Conservation (phyloP, 2,113 vertebrate species). For the Boleophthalmus pectinirostris region DNA sequence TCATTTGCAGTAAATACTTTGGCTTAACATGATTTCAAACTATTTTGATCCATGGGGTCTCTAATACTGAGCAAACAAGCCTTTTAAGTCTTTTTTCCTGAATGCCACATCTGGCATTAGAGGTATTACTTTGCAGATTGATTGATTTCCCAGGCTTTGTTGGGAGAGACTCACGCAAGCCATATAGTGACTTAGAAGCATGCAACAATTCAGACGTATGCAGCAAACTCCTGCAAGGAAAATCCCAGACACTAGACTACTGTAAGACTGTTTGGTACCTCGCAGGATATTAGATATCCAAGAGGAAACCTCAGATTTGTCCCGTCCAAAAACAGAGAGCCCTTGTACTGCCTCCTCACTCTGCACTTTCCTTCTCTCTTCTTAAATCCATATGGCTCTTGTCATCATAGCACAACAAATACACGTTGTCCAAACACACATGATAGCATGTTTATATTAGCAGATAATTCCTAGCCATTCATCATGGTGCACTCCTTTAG, state of each 20-base stretch:
- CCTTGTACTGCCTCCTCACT: slow-evolving; percentile 57
- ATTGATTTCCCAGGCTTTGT: slow-evolving; percentile 72
- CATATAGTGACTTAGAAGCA: slow-evolving; percentile 54
- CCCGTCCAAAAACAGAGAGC: slow-evolving; percentile 71
- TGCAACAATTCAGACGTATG: slow-evolving; percentile 55
- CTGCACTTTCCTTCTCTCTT: slow-evolving; percentile 1
- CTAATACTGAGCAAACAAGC: slow-evolving; percentile 27
- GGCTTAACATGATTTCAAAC: slow-evolving; percentile 38
- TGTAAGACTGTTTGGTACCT: slow-evolving; percentile 68
- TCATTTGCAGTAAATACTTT: slow-evolving; percentile 58
- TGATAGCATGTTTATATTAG: slow-evolving; percentile 27
- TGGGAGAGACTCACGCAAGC: slow-evolving; percentile 60
- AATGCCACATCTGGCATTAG: slow-evolving; percentile 67
- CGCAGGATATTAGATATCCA: slow-evolving; percentile 77
- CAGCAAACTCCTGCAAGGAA: slow-evolving; percentile 38
- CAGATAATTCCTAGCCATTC: slow-evolving; percentile 33
- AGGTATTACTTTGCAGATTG: slow-evolving; percentile 59
- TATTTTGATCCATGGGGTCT: slow-evolving; percentile 39
- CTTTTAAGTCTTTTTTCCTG: slow-evolving; percentile 44
- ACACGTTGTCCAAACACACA: slow-evolving; percentile 15
- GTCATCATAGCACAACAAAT: slow-evolving; percentile 49
- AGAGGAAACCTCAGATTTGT: slow-evolving; percentile 76
- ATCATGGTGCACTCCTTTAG: slow-evolving; percentile 26
- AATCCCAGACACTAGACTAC: slow-evolving; percentile 68
- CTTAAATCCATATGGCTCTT: slow-evolving; percentile 25